A percentile compares a stretch with the other conserved stretches of the same genome.
Conservation (phyloP, 1,140 invertebrate genomes). For the Frieseomelitta varia region DNA sequence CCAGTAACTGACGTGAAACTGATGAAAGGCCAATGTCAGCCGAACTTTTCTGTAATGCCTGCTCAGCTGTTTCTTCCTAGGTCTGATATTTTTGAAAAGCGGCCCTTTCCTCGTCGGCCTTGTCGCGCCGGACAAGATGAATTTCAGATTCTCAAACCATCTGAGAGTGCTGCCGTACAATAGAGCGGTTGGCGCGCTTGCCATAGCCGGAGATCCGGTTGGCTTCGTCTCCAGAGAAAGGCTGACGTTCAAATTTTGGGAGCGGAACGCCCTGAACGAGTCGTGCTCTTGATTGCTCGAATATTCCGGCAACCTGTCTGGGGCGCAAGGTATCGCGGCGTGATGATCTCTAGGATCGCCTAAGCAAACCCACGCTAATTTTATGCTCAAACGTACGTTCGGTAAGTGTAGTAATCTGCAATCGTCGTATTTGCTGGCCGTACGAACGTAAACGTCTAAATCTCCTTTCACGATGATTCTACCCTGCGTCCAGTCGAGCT, state of each 20-base stretch:
- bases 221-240: conserved; percentile 94
- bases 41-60: conserved; percentile 95
- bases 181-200: conserved; percentile 89
- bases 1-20: conserved; percentile 98
- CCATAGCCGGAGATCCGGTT: conserved; percentile 83
- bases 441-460: conserved; percentile 93
- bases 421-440: conserved; percentile 99
- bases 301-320: conserved; percentile 98
- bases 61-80: conserved; percentile 94
- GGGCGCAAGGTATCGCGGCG: conserved; percentile 97
- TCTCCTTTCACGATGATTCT: conserved; percentile 81
- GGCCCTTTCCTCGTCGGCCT: conserved; percentile 95
- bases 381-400: conserved; percentile 92
- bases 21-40: conserved; percentile 92
- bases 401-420: conserved; percentile 95
- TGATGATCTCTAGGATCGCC: conserved; percentile 98
- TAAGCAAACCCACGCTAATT: conserved; percentile 95
- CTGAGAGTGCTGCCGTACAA: conserved; percentile 96
- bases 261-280: conserved; percentile 95
- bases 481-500: conserved; percentile 98
- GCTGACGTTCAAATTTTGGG: conserved; percentile 94
- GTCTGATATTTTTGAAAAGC: conserved; percentile 92
- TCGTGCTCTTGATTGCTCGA: conserved; percentile 96
- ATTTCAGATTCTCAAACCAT: conserved; percentile 97
- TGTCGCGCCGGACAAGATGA: conserved; percentile 97